These are phyloP conservation scores for Gerris buenoi DNA, from an alignment of 1,140 invertebrate genomes.

Conservation along the genomic window DNA sequence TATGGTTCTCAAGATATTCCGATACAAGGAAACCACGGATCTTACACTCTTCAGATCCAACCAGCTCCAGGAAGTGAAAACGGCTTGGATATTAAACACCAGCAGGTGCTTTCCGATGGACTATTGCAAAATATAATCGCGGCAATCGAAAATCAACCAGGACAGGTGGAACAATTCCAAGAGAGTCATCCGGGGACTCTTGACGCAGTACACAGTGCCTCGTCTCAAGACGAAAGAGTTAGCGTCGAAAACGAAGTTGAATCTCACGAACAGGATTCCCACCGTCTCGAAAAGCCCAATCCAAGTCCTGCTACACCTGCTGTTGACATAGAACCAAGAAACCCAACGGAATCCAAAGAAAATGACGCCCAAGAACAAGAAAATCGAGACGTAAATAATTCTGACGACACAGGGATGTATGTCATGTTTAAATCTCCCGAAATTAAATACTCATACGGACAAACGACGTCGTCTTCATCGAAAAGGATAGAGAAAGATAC, in stretches of 20 bases:
- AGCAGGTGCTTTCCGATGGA: conserved; percentile 57
- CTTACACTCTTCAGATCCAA: conserved; percentile 58
- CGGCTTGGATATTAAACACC: conserved; percentile 39
- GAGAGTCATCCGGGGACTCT: conserved; percentile 1
- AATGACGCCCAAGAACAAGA: neutral
- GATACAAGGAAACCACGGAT: conserved; percentile 41
- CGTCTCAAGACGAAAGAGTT: conserved; percentile 1
- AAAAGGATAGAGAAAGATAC: neutral
- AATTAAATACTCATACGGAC: conserved; percentile 16
- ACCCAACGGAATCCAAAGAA: neutral
- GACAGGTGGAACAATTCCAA: conserved; percentile 8
- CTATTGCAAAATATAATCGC: conserved; percentile 59
- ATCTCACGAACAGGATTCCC: neutral
- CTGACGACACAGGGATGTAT: no score
- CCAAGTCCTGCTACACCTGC: neutral
- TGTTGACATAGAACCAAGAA: conserved; percentile 1
- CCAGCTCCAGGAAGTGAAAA: conserved; percentile 31
- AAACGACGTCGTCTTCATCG: conserved; percentile 2
- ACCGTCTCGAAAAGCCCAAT: conserved; percentile 5
- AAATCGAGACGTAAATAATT: neutral
- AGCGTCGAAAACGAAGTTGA: conserved; percentile 3
- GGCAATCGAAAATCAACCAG: conserved; percentile 47
- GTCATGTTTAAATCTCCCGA: conserved; percentile 18
- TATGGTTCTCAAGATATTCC: conserved; percentile 33
- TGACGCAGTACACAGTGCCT: conserved; percentile 11